Base-by-base conservation (phyloP, 2,113 vertebrate species). In the Clupea harengus region DNA sequence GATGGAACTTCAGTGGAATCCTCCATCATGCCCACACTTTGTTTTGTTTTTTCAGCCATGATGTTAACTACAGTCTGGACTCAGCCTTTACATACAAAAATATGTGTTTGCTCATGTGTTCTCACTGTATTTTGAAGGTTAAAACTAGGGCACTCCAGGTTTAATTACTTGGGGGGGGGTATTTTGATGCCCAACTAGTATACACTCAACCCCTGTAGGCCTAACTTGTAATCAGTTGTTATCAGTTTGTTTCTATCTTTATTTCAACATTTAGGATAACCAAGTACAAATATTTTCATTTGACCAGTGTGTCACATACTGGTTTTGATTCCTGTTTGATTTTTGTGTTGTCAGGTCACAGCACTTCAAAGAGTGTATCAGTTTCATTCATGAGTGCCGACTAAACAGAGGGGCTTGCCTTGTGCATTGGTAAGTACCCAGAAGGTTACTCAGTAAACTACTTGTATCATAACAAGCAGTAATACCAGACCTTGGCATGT, bases 321-420 rank as follows among this genome's bases (percentile, higher is more conserved):
- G 25, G 64, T 67, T 67, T 67, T 78, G 28, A 78, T 39, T 39
- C 13, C 25, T 13, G 10, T 7, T 39, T 2, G 7, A 83, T 83
- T 52, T 87, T 85, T 88, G 78, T 49, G 54, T 88, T 88, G 39
- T 4, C 91, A 98, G 97, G 93, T 91, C 94, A 82, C 96, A 97
- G 84, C 95, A 97, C 93, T 98, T 98, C 54, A 97, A 95, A 94
- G 95, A 97, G 85, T 94, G 95, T 88, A 97, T 98, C 91, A 87
- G 88, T 85, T 98, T 98, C 88, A 97, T 98, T 89, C 97, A 98
- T 0, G 94, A 97, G 46, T 96, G 96, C 87, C 96, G 97, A 49
- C 92, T 98, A 0, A 89, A 85, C 11, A 96, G 96, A 60, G 97
- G 96, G 47, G 90, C 93, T 47, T 98, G 97, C 91, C 96, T 98